These are phyloP conservation scores for Nannoperca australis DNA, from an alignment of 2,797 vertebrate genomes.

Conservation along the genomic window DNA sequence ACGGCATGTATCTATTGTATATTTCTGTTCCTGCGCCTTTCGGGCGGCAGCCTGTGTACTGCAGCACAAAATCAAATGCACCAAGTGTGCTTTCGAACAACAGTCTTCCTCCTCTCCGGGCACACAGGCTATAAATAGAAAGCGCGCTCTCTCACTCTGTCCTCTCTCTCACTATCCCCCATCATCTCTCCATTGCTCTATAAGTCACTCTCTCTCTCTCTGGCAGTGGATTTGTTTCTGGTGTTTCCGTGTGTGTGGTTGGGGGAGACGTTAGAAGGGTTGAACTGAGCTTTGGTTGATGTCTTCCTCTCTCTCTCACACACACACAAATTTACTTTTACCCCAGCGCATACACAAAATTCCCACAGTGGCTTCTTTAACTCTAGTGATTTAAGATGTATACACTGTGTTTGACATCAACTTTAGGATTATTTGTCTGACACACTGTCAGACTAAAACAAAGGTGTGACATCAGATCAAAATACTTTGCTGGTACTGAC, in stretches of 20 bases:
- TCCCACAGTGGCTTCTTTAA: background rate
- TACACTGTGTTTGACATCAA: background rate
- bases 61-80: conserved; percentile 62
- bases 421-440: conserved; percentile 7
- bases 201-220: conserved; percentile 62
- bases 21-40: conserved; percentile 29
- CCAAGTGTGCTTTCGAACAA: conserved; percentile 74
- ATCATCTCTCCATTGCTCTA: conserved; percentile 56
- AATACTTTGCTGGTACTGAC: background rate
- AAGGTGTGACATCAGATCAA: background rate
- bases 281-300: conserved; percentile 62
- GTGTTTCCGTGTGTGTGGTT: conserved; percentile 65
- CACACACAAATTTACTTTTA: conserved; percentile 12
- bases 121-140: conserved; percentile 81
- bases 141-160: conserved; percentile 64
- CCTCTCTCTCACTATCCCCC: conserved; percentile 33
- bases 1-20: conserved; percentile 12
- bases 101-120: conserved; percentile 74
- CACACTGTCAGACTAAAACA: conserved; percentile 7
- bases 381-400: conserved; percentile 7
- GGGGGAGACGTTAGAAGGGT: conserved; percentile 53
- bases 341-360: background rate
- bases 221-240: conserved; percentile 63
- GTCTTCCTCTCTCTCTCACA: conserved; percentile 39
- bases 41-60: conserved; percentile 47